Base-by-base conservation (phyloP, 2,888 invertebrate species). In the Zygaena filipendulae region DNA sequence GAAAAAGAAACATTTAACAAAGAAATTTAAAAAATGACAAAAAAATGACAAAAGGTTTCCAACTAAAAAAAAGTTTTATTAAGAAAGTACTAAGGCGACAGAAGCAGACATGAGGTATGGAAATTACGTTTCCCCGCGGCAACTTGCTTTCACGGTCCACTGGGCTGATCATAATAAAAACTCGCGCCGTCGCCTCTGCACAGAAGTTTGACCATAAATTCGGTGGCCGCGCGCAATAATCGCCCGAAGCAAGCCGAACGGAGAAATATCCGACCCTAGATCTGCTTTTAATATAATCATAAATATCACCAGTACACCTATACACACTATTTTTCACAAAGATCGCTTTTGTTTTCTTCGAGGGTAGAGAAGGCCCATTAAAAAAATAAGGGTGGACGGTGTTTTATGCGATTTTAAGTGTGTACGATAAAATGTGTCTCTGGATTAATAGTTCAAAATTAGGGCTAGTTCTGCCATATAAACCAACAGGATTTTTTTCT, bases 91-190 rank as follows among this genome's bases (percentile, higher is more conserved):
- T 45, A 74, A 55, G 60, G 61, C 59, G 68, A 66, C 75, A 77
- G 70, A 72, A 64, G 49, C 60, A 63, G 70, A 63, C 70, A 72
- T 70, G 74, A 75, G 71, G 71, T 75, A 79, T 77, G 79, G 69
- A 74, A 77, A 77, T 77, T 60, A 68, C 69, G 48, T 59, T 60
- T 63, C 70, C 70, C 74, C 64, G 60, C 61, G 59, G 67, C 72
- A 67, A 66, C 72, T 74, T 75, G 72, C 74, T 79, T 80, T 81
- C 80, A 77, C 80, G 69, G 80, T 75, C 81, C 81, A 81, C 77
- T 81, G 81, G 51, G 56, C 68, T 80, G 80, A 80, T 80, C 79
- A 80, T 81, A 80, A 81, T 81, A 81, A 81, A 81, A 81, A 80
- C 71, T 63, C 75, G 70, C 69, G 68, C 75, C 74, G 75, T 74